Conservation (phyloP, 2,113 vertebrate species). For the Typhlomys cinereus region DNA sequence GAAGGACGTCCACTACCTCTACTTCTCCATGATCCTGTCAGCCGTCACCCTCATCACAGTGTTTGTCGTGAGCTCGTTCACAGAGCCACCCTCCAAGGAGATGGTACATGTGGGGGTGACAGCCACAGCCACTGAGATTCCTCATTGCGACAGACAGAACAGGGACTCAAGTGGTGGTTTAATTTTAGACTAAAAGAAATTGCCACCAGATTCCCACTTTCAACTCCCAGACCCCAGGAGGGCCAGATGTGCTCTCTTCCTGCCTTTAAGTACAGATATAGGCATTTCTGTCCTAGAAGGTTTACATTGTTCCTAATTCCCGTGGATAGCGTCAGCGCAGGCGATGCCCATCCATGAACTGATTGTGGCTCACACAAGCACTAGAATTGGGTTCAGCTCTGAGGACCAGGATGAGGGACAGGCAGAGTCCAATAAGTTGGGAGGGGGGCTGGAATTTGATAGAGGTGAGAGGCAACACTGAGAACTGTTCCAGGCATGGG, state of each 20-base stretch:
- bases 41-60: conserved; percentile 85
- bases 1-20: conserved; percentile 94
- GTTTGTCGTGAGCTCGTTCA: conserved; percentile 89
- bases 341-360: not conserved
- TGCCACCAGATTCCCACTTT: not conserved
- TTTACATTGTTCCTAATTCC: not conserved
- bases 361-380: fast-evolving
- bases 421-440: no score
- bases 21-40: conserved; percentile 93
- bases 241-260: not conserved
- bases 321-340: not conserved
- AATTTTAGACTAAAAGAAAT: not conserved
- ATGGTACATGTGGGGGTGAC: conserved; percentile 79
- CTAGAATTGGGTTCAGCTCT: not conserved
- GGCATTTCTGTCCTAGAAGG: not conserved
- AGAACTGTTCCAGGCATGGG: not conserved
- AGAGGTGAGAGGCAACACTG: not conserved
- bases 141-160: not conserved
- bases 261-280: not conserved
- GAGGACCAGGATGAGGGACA: not conserved
- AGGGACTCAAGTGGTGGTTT: not conserved
- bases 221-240: not conserved
- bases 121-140: fast-evolving
- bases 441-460: not conserved
- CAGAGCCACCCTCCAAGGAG: conserved; percentile 84